Percentiles rank a stretch among this genome's conserved stretches.
These are phyloP conservation scores for Parnassius orleans DNA, from an alignment of 2,888 invertebrate species.

Conservation along the genomic window DNA sequence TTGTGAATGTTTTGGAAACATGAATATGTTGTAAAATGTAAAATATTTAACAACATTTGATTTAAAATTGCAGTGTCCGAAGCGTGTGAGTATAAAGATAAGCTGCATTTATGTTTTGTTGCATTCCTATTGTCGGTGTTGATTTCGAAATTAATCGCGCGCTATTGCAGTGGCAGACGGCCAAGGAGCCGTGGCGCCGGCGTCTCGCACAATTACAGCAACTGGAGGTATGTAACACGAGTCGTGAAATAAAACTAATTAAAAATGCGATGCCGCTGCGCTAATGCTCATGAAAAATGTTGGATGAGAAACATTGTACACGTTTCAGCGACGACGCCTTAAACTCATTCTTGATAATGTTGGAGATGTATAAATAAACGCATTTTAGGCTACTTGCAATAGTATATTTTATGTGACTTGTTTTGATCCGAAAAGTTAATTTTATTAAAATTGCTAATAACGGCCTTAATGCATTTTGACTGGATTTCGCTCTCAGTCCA, in stretches of 20 bases:
- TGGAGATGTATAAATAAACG: background rate
- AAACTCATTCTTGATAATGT: background rate
- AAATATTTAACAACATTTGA: background rate
- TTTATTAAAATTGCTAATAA: too few species aligned
- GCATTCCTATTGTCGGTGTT: slow-evolving; percentile 46
- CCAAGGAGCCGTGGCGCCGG: slow-evolving; percentile 71
- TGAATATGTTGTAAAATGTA: background rate
- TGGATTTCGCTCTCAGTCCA: too few species aligned
- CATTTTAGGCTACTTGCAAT: too few species aligned
- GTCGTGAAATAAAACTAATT: slow-evolving; percentile 63
- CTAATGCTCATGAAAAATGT: slow-evolving; percentile 4
- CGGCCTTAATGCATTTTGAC: too few species aligned
- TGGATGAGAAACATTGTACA: background rate
- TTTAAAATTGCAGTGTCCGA: background rate
- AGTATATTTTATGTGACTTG: too few species aligned
- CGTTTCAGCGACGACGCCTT: background rate
- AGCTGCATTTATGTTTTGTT: slow-evolving; percentile 40
- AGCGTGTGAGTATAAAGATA: slow-evolving; percentile 8
- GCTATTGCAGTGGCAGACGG: slow-evolving; percentile 60
- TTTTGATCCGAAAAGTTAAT: too few species aligned
- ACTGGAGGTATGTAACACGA: slow-evolving; percentile 60
- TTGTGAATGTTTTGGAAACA: background rate
- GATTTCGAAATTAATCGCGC: slow-evolving; percentile 59
- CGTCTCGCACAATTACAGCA: slow-evolving; percentile 61
- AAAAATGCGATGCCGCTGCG: slow-evolving; percentile 55